A percentile compares a stretch with the other conserved stretches of the same genome.
Conservation (phyloP, 2,113 vertebrate genomes). For the Indicator indicator region DNA sequence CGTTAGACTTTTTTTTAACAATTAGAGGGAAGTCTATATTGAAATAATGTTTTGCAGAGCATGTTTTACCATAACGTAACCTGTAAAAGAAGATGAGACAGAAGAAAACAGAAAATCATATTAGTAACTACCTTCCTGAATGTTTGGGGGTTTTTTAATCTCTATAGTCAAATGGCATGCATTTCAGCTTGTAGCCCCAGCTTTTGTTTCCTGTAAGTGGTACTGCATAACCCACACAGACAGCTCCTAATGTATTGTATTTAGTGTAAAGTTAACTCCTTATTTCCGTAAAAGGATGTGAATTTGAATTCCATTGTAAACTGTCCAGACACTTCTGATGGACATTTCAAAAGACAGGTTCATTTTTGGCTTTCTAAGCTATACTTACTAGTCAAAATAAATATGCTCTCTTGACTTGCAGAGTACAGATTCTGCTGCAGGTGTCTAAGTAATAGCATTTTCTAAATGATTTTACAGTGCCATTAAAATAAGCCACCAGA, state of each 20-base stretch:
- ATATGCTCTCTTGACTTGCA: background rate
- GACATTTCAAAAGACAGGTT: background rate
- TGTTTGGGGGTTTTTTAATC: background rate
- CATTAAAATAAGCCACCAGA: background rate
- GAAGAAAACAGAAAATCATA: background rate
- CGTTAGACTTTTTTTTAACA: background rate
- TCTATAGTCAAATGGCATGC: background rate
- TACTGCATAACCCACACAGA: background rate
- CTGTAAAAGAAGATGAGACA: background rate
- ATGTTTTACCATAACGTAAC: background rate
- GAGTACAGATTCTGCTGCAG: background rate
- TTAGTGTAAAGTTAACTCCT: background rate
- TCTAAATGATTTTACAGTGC: background rate
- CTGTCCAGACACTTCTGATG: background rate
- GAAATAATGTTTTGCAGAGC: background rate
- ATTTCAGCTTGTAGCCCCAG: background rate
- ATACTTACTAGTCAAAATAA: background rate
- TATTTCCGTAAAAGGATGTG: background rate
- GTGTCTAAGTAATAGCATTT: background rate
- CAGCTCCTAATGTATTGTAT: background rate
- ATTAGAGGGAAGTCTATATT: background rate
- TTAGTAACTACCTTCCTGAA: background rate
- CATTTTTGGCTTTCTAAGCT: background rate
- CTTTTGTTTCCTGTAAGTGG: background rate
- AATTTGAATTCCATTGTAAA: background rate